A percentile compares a stretch with the other conserved stretches of the same genome.
Conservation (phyloP, 2,797 vertebrate species). For the Pangasius macronema region DNA sequence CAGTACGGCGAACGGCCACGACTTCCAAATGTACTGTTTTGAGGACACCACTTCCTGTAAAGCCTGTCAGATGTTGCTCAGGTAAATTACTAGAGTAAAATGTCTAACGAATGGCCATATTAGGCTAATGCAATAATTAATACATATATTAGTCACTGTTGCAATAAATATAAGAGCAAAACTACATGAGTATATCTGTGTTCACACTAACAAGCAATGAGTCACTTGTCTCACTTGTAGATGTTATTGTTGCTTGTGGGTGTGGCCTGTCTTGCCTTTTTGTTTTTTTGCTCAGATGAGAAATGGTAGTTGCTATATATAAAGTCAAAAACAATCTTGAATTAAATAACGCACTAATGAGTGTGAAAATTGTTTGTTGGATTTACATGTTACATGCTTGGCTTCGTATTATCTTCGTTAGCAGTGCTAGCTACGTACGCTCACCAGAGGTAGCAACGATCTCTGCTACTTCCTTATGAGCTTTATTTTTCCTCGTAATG, state of each 20-base stretch:
- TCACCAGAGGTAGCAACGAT: neutral
- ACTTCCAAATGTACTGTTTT: constrained; percentile 95
- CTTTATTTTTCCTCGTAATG: no score
- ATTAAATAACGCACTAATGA: neutral
- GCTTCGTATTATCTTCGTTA: neutral
- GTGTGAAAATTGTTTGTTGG: neutral
- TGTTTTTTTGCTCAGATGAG: neutral
- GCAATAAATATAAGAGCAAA: neutral
- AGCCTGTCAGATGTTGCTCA: constrained; percentile 90
- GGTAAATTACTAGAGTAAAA: constrained; percentile 68
- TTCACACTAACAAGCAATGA: neutral
- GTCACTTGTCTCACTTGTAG: neutral
- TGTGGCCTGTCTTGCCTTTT: neutral
- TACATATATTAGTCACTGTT: neutral
- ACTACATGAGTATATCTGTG: neutral
- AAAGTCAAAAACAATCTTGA: neutral
- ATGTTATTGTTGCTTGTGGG: neutral
- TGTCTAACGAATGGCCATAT: neutral
- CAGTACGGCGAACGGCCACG: constrained; percentile 81
- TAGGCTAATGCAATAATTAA: neutral
- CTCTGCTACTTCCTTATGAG: neutral
- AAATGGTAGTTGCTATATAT: neutral
- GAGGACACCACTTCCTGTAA: constrained; percentile 88
- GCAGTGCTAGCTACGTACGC: neutral
- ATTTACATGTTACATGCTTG: no score